phyloP scores from a whole-genome alignment of 2,888 invertebrate genomes.

The Andrena praecox region DNA sequence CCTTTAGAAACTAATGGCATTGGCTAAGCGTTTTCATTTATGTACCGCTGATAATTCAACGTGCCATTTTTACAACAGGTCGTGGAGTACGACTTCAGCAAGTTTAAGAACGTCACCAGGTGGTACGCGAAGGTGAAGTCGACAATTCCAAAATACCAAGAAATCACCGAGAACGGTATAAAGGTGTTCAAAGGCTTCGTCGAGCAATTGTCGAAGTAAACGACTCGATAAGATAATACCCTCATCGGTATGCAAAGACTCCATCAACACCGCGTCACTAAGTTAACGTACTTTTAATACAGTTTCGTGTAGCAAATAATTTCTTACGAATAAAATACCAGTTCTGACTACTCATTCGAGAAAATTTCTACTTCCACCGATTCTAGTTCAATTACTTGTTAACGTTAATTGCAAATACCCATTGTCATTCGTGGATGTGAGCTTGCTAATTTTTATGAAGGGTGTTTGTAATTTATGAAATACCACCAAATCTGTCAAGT shows the following conservation, averaged over 20 bases:
- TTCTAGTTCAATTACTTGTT: neutral
- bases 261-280: neutral
- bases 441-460: no score
- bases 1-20: no score
- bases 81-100: slow-evolving; percentile 88
- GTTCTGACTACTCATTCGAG: neutral
- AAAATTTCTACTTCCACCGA: neutral
- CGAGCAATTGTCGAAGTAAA: slow-evolving; percentile 72
- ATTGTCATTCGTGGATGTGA: no score
- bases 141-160: slow-evolving; percentile 87
- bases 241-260: neutral
- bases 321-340: slow-evolving; percentile 6
- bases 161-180: slow-evolving; percentile 80
- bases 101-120: slow-evolving; percentile 89
- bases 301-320: neutral
- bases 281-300: neutral
- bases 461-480: slow-evolving; percentile 9
- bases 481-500: no score
- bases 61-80: slow-evolving; percentile 70
- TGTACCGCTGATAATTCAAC: neutral
- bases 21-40: neutral
- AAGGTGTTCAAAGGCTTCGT: slow-evolving; percentile 76
- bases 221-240: neutral
- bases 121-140: slow-evolving; percentile 88
- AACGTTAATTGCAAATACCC: no score